Evolutionary conservation across 2,888 invertebrate species (phyloP), one percentile per base, ranked within the genome.

Genomic region (Aphelenchoides bicaudatus): DNA sequence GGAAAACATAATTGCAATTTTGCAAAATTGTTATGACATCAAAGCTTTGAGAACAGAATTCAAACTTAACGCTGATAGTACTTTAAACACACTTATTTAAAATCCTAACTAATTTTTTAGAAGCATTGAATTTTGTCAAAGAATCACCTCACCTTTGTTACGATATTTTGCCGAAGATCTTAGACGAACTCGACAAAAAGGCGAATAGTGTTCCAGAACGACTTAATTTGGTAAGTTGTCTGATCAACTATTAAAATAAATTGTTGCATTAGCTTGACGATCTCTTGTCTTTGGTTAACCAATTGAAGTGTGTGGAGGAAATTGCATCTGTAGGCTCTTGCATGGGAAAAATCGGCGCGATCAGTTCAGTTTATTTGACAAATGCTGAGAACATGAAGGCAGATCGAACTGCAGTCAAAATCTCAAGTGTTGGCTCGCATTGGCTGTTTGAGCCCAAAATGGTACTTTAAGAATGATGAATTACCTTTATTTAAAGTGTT

Each of bases 141-240:
- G 43, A 43, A 43, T 43, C 43, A 6, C 43, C 43, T 10, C 43
- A 43, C 23, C 25, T 43, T 19, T 43, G 43, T 43, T 43, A 43
- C 43, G 43, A 43, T n/a, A 19, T 43, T 25, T n/a, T 43, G 43
- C 10, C 43, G 6, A 25, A 19, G 8, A n/a, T 25, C 10, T 43
- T 43, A 6, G 6, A 43, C 10, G 6, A 10, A n/a, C 43, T 21
- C 16, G 23, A n/a, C n/a, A n/a, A n/a, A n/a, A n/a, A 43, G 43
- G 16, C 23, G 25, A 43, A 10, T 6, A 25, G 43, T 43, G 21
- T 10, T n/a, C 23, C 16, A 19, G 34, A 34, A 10, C 34, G 34
- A 10, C 34, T 34, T 10, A 34, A 34, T 34, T n/a, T 34, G 34
- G 34, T 34, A n/a, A n/a, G n/a, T 34, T n/a, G 34, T 34, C 34